Base-by-base conservation (phyloP, 2,797 vertebrate genomes). In the Takifugu ocellatus region DNA sequence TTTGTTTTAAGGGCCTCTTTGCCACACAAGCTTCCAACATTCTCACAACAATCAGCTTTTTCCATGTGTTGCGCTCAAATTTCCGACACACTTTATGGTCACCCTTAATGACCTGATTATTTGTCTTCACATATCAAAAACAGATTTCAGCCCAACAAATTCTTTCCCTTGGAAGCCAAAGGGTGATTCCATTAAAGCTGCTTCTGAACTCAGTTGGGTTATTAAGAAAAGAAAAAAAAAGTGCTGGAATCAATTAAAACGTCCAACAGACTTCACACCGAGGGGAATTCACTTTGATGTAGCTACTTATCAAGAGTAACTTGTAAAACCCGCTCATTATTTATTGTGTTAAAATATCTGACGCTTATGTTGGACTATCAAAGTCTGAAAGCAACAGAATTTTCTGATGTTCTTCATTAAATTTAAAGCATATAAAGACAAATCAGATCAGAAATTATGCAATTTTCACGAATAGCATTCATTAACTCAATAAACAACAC, bases 61-160 rank as follows among this genome's bases (percentile, higher is more conserved):
- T 85, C 87, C 85, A 70, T 59, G 75, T 76, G 77, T 75, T 82
- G 78, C 70, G 63, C 51, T 79, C 61, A 82, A 77, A 82, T 88
- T 89, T 90, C 84, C 80, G 62, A 81, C 83, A 76, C 81, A 76
- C 75, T 88, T 89, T 86, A 89, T 84, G 62, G 82, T 79, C 80
- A 80, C 77, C 46, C 67, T 75, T 89, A 84, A 88, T 81, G 77
- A 86, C 70, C 72, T 72, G 81, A 83, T 78, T 85, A 87, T 87
- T 89, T 91, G 85, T 88, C 84, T 84, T 84, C 63, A 63, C 62
- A 61, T 88, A 87, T 88, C 79, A 87, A 84, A 90, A 87, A 81
- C 87, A 83, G 74, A 87, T 86, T 87, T 86, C 55, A 15, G 60
- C 72, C 68, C 60, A 76, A 75, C 72, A 54, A 74, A 78, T 79